phyloP scores from a whole-genome alignment of 2,888 invertebrate genomes.

The Sturmia bella region DNA sequence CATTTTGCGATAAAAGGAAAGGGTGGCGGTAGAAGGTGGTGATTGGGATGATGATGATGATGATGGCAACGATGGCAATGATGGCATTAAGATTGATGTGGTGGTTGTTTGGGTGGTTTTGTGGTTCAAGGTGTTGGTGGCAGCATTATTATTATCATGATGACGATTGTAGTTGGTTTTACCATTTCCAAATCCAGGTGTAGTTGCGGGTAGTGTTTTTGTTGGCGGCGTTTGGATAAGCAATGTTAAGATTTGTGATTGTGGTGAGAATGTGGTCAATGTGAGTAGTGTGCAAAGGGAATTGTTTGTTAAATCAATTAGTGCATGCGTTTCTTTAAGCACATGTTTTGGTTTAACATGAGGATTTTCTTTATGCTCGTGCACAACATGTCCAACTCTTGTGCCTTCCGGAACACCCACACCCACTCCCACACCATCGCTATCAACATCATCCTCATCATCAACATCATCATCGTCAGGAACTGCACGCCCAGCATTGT shows the following conservation, averaged over 20 bases:
- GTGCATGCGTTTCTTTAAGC: conserved; percentile 79
- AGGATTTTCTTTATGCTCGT: conserved; percentile 65
- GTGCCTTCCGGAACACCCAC: conserved; percentile 55
- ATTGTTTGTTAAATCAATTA: conserved; percentile 80
- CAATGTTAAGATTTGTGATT: conserved; percentile 79
- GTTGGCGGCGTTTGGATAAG: conserved; percentile 71
- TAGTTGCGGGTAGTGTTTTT: conserved; percentile 30
- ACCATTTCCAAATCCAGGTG: conserved; percentile 45
- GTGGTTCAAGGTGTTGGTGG: conserved; percentile 49
- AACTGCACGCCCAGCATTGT: neutral
- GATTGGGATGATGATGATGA: conserved; percentile 55
- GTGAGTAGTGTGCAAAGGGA: conserved; percentile 79
- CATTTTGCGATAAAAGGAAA: conserved; percentile 78
- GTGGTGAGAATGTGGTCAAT: conserved; percentile 78
- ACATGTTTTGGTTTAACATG: conserved; percentile 70
- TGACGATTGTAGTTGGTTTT: conserved; percentile 30
- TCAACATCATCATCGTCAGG: neutral
- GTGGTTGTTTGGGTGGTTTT: conserved; percentile 59
- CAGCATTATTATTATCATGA: conserved; percentile 30
- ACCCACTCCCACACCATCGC: neutral
- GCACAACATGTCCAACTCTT: conserved; percentile 55
- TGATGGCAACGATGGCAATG: conserved; percentile 46
- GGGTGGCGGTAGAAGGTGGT: conserved; percentile 56
- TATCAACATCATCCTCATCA: conserved; percentile 5
- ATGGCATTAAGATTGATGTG: conserved; percentile 56